These are phyloP conservation scores for Zaprionus nigranus DNA, from an alignment of 1,140 invertebrate genomes.

Conservation along the genomic window DNA sequence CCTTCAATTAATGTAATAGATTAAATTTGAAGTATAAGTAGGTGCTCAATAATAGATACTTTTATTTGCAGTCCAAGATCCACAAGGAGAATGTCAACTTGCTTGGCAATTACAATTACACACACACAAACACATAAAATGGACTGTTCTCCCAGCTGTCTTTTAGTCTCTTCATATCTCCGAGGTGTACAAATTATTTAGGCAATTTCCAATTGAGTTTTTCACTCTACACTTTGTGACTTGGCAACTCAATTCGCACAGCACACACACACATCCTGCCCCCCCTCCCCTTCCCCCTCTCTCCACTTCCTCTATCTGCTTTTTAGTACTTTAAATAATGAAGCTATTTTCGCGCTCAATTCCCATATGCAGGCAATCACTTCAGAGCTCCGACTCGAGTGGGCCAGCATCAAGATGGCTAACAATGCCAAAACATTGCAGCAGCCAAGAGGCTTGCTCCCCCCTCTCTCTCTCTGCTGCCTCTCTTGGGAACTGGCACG, in stretches of 20 bases:
- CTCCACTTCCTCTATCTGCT: neutral
- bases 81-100: neutral
- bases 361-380: slow-evolving; percentile 79
- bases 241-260: slow-evolving; percentile 60
- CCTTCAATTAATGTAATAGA: too few species aligned
- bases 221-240: slow-evolving; percentile 15
- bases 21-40: too few species aligned
- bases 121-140: neutral
- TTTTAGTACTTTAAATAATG: slow-evolving; percentile 79
- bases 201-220: slow-evolving; percentile 61
- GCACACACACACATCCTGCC: slow-evolving; percentile 47
- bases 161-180: slow-evolving; percentile 34
- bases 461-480: neutral
- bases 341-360: slow-evolving; percentile 81
- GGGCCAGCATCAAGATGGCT: slow-evolving; percentile 45
- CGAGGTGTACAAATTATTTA: slow-evolving; percentile 78
- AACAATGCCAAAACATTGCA: slow-evolving; percentile 35
- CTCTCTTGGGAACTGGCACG: neutral
- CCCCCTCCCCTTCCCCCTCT: too few species aligned
- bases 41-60: too few species aligned
- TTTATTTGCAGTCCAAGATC: neutral
- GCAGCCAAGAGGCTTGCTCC: slow-evolving; percentile 9
- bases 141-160: neutral
- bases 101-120: neutral
- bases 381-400: slow-evolving; percentile 46